A percentile compares a stretch with the other conserved stretches of the same genome.
phyloP scores from a whole-genome alignment of 2,797 vertebrate species.

The Lophius americanus region DNA sequence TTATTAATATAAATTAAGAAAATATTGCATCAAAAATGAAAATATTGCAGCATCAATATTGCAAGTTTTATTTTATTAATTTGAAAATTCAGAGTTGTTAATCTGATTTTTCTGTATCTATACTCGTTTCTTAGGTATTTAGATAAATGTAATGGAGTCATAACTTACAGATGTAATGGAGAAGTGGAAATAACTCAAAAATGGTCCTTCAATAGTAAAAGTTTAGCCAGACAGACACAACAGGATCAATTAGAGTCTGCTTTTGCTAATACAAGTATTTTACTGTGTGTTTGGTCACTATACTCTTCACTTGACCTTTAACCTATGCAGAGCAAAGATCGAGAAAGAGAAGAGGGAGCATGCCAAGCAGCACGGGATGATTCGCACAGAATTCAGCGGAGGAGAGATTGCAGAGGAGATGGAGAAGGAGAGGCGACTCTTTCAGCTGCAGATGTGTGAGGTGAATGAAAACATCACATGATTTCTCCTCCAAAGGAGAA shows the following conservation, averaged over 20 bases:
- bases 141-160: not conserved
- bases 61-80: no score
- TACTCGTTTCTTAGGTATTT: not conserved
- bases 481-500: no score
- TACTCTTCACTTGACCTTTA: constrained; percentile 6
- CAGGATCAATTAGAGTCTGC: no score
- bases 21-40: no score
- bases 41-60: no score
- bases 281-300: no score
- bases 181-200: not conserved
- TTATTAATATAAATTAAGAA: no score
- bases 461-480: constrained; percentile 56
- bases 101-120: not conserved
- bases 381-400: constrained; percentile 94
- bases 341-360: constrained; percentile 98
- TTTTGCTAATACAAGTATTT: no score
- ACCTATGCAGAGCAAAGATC: constrained; percentile 82
- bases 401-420: constrained; percentile 97
- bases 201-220: not conserved
- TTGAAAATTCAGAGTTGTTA: no score
- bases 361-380: constrained; percentile 95
- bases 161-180: not conserved
- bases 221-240: no score
- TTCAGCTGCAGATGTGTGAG: constrained; percentile 98
- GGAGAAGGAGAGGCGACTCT: constrained; percentile 92